These are phyloP conservation scores for Lasiurus cinereus DNA, from an alignment of 2,113 vertebrate genomes.

Conservation along the genomic window DNA sequence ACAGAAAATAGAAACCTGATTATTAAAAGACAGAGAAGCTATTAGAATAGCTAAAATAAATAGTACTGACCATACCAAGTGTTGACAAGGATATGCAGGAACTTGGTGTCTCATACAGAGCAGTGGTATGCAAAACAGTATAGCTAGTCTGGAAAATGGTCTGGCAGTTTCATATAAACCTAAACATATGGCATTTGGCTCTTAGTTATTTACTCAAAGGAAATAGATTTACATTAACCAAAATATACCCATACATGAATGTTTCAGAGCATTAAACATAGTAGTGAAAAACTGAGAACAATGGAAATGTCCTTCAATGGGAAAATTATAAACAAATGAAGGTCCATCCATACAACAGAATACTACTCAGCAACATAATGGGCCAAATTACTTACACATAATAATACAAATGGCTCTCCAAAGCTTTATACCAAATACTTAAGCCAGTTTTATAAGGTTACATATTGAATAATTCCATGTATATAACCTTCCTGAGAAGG, in stretches of 20 bases:
- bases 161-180: not conserved
- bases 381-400: not conserved
- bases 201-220: not conserved
- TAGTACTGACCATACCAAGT: not conserved
- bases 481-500: not conserved
- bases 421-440: not conserved
- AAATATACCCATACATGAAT: not conserved
- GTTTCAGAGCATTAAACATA: not conserved
- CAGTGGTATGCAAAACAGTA: not conserved
- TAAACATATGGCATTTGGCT: not conserved
- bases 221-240: not conserved
- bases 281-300: not conserved
- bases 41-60: not conserved
- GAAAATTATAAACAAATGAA: not conserved
- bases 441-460: not conserved
- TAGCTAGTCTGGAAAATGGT: not conserved
- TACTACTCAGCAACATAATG: not conserved
- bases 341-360: not conserved
- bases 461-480: not conserved
- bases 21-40: not conserved
- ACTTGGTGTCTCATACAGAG: not conserved
- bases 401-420: not conserved
- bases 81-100: no score
- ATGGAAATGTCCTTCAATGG: not conserved
- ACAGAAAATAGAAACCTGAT: not conserved